Percentiles rank a stretch among this genome's conserved stretches.
These are phyloP conservation scores for Macheiramphus alcinus DNA, from an alignment of 2,113 vertebrate species.

Conservation along the genomic window DNA sequence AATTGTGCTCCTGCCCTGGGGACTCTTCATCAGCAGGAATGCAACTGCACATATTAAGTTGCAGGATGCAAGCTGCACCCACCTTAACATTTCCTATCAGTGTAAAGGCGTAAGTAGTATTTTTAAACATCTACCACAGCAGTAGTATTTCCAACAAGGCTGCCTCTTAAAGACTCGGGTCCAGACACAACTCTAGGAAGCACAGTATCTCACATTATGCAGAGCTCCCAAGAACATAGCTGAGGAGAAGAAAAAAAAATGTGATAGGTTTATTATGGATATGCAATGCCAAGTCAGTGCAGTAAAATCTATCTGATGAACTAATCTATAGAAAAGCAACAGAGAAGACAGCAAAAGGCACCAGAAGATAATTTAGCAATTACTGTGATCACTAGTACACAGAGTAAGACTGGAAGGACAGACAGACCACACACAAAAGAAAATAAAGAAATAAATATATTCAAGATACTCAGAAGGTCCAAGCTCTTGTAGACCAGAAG, in stretches of 20 bases:
- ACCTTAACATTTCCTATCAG: not conserved
- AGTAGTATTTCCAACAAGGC: not conserved
- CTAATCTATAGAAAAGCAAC: not conserved
- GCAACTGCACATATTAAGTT: not conserved
- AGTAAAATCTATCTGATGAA: not conserved
- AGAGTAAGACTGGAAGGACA: not conserved
- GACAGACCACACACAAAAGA: not conserved
- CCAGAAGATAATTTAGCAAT: not conserved
- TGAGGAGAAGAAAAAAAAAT: not conserved
- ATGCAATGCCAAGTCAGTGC: not conserved
- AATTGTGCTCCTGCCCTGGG: not conserved
- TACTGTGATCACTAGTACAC: not conserved
- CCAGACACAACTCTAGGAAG: not conserved
- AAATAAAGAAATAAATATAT: not conserved
- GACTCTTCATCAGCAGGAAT: not conserved
- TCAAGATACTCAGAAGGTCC: not conserved
- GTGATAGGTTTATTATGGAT: not conserved
- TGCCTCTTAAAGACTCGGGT: not conserved
- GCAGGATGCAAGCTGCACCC: not conserved
- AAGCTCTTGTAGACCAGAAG: not conserved
- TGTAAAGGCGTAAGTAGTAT: fast-evolving
- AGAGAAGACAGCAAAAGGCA: not conserved
- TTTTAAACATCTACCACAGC: not conserved
- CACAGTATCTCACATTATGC: not conserved
- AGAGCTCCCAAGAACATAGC: not conserved